Conservation (phyloP, 2,888 invertebrate species). For the Didymodactylos carnosus region DNA sequence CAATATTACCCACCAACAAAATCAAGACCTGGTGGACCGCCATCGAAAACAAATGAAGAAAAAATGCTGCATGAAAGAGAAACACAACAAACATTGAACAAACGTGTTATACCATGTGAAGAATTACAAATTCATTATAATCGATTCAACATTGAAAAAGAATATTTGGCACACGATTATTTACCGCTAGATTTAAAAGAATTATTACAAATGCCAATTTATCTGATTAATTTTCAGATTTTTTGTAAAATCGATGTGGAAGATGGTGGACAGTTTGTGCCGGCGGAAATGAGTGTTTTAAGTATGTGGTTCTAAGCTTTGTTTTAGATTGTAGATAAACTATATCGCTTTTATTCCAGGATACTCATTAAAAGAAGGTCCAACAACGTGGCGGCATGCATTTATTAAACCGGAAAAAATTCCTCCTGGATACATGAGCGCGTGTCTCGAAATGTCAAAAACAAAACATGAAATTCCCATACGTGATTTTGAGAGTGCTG, state of each 20-base stretch:
- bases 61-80: background rate
- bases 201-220: background rate
- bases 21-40: too few species aligned
- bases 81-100: too few species aligned
- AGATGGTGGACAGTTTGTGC: background rate
- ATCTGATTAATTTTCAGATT: background rate
- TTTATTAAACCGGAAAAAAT: background rate
- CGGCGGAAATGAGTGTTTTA: background rate
- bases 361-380: background rate
- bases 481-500: background rate
- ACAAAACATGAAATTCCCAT: background rate
- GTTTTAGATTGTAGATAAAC: too few species aligned
- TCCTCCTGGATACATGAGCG: background rate
- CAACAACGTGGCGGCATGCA: background rate
- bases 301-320: too few species aligned
- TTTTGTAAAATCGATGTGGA: background rate
- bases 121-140: background rate
- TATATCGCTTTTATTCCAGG: background rate
- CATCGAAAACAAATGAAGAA: background rate
- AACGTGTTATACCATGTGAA: background rate
- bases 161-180: background rate
- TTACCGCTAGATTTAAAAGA: background rate
- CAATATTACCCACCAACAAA: too few species aligned
- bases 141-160: background rate
- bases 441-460: background rate